A percentile compares a stretch with the other conserved stretches of the same genome.
phyloP scores from a whole-genome alignment of 2,113 vertebrate species.

The Daboia siamensis region DNA sequence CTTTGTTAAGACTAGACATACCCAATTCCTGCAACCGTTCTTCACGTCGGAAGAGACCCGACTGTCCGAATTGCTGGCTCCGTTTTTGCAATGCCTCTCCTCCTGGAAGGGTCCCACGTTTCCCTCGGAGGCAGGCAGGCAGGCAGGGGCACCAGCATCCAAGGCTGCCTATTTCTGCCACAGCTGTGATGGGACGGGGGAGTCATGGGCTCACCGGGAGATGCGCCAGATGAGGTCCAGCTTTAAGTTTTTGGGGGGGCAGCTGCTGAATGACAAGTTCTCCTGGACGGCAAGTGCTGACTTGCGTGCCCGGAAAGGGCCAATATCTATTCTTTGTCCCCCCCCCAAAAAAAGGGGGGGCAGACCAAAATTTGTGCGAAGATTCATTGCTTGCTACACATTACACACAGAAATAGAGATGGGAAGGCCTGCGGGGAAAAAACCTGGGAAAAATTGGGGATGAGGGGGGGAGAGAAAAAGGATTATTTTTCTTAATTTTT shows the following conservation, averaged over 20 bases:
- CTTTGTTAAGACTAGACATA: rapidly evolving
- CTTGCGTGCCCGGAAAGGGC: not conserved
- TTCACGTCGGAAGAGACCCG: not conserved
- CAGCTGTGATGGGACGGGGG: conserved; percentile 51
- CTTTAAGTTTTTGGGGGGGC: conserved; percentile 53
- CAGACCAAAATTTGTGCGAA: not conserved
- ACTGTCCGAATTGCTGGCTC: not conserved
- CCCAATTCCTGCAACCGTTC: not conserved
- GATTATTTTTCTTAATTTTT: too few relatives aligned
- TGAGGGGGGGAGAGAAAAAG: too few relatives aligned
- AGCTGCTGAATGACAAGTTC: conserved; percentile 28
- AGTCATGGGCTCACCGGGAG: conserved; percentile 52
- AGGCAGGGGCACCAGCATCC: not conserved
- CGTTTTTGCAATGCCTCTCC: not conserved
- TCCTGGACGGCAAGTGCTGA: not conserved
- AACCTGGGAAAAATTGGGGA: too few relatives aligned
- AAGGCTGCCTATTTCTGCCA: conserved; percentile 8
- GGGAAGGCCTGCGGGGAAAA: too few relatives aligned
- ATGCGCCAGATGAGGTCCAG: conserved; percentile 42
- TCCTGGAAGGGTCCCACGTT: not conserved
- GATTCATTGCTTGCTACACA: not conserved
- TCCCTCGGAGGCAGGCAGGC: not conserved
- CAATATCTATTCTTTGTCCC: not conserved
- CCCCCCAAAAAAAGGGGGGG: not conserved
- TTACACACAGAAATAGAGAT: too few relatives aligned